A percentile compares a stretch with the other conserved stretches of the same genome.
These are phyloP conservation scores for Papilio polytes DNA, from an alignment of 1,140 invertebrate species.

Conservation along the genomic window DNA sequence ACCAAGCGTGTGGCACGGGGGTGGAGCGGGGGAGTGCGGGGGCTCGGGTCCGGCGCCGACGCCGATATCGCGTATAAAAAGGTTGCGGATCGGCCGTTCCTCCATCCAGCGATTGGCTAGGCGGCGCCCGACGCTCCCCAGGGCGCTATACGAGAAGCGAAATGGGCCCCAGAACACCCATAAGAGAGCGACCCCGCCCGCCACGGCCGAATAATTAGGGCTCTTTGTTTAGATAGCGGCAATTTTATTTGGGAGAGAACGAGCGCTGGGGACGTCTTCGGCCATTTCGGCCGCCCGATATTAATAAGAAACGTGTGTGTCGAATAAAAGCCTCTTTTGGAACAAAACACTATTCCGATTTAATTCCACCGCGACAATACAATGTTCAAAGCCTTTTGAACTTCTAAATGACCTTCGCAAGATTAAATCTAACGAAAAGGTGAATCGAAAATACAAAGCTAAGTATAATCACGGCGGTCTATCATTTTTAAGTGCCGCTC, in stretches of 20 bases:
- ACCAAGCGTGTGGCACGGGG: constrained; percentile 45
- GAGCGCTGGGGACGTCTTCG: constrained; percentile 79
- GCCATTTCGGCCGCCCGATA: constrained; percentile 79
- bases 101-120: constrained; percentile 83
- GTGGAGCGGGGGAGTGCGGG: constrained; percentile 45
- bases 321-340: constrained; percentile 40
- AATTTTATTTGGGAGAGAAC: constrained; percentile 85
- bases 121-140: constrained; percentile 80
- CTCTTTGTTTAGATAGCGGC: constrained; percentile 85
- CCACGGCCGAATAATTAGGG: constrained; percentile 85
- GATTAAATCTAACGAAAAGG: constrained; percentile 16
- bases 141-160: constrained; percentile 83
- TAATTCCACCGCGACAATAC: constrained; percentile 35
- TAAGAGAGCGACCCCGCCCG: constrained; percentile 84
- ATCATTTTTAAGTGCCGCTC: constrained; percentile 42
- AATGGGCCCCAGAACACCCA: constrained; percentile 84
- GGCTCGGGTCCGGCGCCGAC: constrained; percentile 65
- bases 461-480: constrained; percentile 37
- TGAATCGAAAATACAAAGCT: constrained; percentile 38
- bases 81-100: constrained; percentile 80
- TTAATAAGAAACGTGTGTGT: constrained; percentile 81
- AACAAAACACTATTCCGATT: constrained; percentile 40
- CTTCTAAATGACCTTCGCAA: constrained; percentile 3
- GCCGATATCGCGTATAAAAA: constrained; percentile 81
- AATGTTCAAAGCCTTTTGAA: constrained; percentile 29